Evolutionary conservation across 2,888 invertebrate species (phyloP), one percentile per base, ranked within the genome.

Genomic region (Anodontia alba): DNA sequence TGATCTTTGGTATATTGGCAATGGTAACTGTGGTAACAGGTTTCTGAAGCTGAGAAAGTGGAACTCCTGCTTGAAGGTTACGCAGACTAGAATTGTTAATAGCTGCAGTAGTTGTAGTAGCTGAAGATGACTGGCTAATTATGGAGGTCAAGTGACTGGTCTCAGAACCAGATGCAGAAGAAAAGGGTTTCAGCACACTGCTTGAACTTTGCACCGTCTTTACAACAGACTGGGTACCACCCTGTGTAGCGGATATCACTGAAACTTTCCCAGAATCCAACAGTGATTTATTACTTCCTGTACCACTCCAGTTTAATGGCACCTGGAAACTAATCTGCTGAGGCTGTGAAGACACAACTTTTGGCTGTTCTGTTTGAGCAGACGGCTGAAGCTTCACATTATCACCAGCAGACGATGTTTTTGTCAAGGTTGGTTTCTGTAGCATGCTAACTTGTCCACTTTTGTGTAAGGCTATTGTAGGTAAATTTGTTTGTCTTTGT

Each of bases 291-390:
- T 84, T 84, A 26, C 78, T 74, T 26, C 84, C 81, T 72, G 69
- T 69, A 29, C 75, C 29, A 54, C 72, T 84, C 84, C 84, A 84
- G 49, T 76, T 83, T 17, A 77, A 67, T 15, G 84, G 84, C 26
- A 84, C 77, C 38, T 81, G 81, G 54, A 84, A 84, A 73, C 81
- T 84, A 20, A 84, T 81, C 26, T 57, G 57, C 57, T 57, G 57
- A 17, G 57, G 29, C 20, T 23, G 29, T 23, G 57, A 29, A 17
- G 57, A 57, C 10, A 26, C 20, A 29, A 57, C 57, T 17, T 7
- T 10, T 57, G 57, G 57, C 29, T 23, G 29, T 7, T 57, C 57
- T 29, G 26, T 8, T 17, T 57, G 57, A 23, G 29, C 29, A 29
- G 26, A 26, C 26, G 51, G 36, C 23, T 54, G 36, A 26, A 71